A percentile compares a stretch with the other conserved stretches of the same genome.
phyloP scores from a whole-genome alignment of 2,797 vertebrate genomes.

The Heliangelus exortis region DNA sequence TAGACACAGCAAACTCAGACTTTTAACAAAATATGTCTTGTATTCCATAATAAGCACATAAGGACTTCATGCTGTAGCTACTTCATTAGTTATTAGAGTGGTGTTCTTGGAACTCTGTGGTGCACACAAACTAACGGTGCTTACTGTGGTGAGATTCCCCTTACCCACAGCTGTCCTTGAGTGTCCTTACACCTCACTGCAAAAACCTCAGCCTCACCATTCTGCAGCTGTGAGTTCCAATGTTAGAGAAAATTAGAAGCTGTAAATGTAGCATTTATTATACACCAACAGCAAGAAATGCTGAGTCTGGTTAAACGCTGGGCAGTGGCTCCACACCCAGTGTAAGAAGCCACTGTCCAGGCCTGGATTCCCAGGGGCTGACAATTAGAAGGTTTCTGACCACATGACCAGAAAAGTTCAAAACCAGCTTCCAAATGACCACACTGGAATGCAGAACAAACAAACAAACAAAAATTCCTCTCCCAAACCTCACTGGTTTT shows the following conservation, averaged over 20 bases:
- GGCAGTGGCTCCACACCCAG: not conserved
- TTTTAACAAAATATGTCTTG: not conserved
- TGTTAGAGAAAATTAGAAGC: not conserved
- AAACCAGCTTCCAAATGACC: slow-evolving; percentile 7
- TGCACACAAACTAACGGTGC: not conserved
- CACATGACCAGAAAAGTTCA: slow-evolving; percentile 11
- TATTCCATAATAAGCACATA: not conserved
- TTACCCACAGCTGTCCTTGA: not conserved
- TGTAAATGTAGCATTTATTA: not conserved
- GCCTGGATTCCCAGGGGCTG: not conserved
- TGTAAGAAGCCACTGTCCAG: not conserved
- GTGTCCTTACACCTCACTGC: not conserved
- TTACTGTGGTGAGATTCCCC: not conserved
- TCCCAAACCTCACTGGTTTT: not conserved
- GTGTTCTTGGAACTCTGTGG: not conserved
- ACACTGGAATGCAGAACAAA: slow-evolving; percentile 1
- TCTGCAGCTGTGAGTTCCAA: not conserved
- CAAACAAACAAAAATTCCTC: not conserved
- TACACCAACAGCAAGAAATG: not conserved
- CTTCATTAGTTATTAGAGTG: not conserved
- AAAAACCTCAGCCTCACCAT: not conserved
- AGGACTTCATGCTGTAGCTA: not conserved
- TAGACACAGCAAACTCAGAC: not conserved
- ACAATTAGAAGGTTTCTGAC: slow-evolving; percentile 39
- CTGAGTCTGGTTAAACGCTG: not conserved